Evolutionary conservation across 2,888 invertebrate genomes (phyloP).

Genomic region (Andrena marginata): DNA sequence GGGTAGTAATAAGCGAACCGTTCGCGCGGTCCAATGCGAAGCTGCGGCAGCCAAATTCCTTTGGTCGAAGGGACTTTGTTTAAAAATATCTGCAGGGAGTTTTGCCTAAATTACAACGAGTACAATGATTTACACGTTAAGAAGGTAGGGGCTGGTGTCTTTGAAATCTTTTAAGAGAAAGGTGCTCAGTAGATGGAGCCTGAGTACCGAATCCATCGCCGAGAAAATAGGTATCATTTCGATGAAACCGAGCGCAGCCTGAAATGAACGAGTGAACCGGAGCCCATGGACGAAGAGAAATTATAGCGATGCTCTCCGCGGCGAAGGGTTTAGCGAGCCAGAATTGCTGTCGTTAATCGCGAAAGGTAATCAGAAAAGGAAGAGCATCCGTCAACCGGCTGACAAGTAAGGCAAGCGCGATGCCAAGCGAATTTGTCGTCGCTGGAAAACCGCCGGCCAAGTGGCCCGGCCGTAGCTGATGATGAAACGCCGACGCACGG

Average conservation of each 20-base stretch:
- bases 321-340: neutral
- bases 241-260: neutral
- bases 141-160: no score
- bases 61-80: neutral
- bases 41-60: neutral
- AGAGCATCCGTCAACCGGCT: slow-evolving; percentile 21
- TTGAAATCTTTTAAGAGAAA: neutral
- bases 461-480: neutral
- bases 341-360: slow-evolving; percentile 21
- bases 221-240: neutral
- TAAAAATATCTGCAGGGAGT: neutral
- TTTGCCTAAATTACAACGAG: neutral
- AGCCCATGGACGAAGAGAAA: neutral
- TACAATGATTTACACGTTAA: no score
- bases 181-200: neutral
- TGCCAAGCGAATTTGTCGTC: slow-evolving; percentile 26
- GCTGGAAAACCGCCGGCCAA: slow-evolving; percentile 26
- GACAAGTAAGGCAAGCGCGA: slow-evolving; percentile 35
- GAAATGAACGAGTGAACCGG: neutral
- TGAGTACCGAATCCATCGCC: neutral
- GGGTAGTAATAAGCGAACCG: slow-evolving; percentile 37
- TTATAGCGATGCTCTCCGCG: neutral
- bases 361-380: slow-evolving; percentile 9
- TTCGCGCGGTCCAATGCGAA: slow-evolving; percentile 18
- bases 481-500: slow-evolving; percentile 24